phyloP scores from a whole-genome alignment of 2,797 vertebrate species.

The Chloroceryle inda region DNA sequence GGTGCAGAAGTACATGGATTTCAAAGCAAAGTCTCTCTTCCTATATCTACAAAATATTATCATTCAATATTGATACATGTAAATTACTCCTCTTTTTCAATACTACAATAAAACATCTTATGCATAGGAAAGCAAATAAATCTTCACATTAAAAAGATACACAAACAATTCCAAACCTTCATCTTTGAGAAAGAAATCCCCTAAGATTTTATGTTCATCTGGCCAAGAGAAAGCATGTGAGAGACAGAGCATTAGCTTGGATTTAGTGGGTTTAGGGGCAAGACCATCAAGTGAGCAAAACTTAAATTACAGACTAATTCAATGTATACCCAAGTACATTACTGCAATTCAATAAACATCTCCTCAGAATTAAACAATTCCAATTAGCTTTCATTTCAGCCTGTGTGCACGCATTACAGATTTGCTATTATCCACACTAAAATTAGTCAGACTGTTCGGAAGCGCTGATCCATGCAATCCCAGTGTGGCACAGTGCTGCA shows the following conservation, averaged over 20 bases:
- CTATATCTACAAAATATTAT: background rate
- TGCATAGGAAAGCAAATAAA: background rate
- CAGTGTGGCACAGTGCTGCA: background rate
- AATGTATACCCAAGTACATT: conserved; percentile 59
- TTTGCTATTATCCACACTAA: conserved; percentile 21
- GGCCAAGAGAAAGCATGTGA: background rate
- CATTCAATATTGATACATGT: background rate
- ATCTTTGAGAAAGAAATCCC: background rate
- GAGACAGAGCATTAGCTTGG: conserved; percentile 8
- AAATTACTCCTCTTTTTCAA: background rate
- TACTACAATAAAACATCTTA: background rate
- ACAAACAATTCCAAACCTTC: background rate
- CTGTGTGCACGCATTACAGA: background rate
- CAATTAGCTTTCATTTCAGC: conserved; percentile 57
- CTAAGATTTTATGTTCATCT: background rate
- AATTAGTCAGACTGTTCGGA: background rate
- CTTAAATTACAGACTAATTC: conserved; percentile 71
- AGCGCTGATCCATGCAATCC: background rate
- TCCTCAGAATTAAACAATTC: conserved; percentile 70
- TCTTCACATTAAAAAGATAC: background rate
- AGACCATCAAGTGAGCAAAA: conserved; percentile 30
- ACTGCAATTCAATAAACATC: conserved; percentile 74
- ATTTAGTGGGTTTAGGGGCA: conserved; percentile 44
- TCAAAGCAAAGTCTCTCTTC: background rate
- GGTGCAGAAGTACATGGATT: background rate